Percentiles rank a stretch among this genome's conserved stretches.
Conservation (phyloP, 2,888 invertebrate species). For the Camponotus fellah region DNA sequence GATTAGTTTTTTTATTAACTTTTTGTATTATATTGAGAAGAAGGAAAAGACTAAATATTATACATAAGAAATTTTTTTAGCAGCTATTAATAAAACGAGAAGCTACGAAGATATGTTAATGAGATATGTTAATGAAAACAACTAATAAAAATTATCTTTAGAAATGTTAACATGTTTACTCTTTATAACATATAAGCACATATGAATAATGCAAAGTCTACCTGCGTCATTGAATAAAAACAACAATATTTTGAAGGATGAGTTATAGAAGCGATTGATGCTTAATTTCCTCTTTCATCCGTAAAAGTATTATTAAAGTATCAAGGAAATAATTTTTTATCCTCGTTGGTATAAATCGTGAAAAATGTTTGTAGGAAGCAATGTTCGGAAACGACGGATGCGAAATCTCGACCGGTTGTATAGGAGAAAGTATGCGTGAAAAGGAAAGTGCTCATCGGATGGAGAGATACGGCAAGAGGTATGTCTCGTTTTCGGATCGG, state of each 20-base stretch:
- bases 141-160: neutral
- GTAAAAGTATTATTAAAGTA: neutral
- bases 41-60: neutral
- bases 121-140: neutral
- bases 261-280: neutral
- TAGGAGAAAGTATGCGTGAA: slow-evolving; percentile 81
- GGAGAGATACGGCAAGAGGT: slow-evolving; percentile 35
- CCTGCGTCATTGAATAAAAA: neutral
- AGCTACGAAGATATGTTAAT: neutral
- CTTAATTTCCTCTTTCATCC: neutral
- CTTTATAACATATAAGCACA: neutral
- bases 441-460: slow-evolving; percentile 80
- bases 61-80: neutral
- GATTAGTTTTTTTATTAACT: neutral
- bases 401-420: slow-evolving; percentile 8
- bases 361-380: neutral
- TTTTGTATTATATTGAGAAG: neutral
- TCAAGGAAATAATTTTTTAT: neutral
- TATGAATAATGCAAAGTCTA: slow-evolving; percentile 10
- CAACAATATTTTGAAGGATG: neutral
- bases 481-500: slow-evolving; percentile 48
- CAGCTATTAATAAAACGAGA: neutral
- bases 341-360: neutral
- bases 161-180: slow-evolving; percentile 1
- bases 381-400: neutral